Evolutionary conservation across 2,888 invertebrate genomes (phyloP).

Genomic region (Nematopogon swammerdamellus): DNA sequence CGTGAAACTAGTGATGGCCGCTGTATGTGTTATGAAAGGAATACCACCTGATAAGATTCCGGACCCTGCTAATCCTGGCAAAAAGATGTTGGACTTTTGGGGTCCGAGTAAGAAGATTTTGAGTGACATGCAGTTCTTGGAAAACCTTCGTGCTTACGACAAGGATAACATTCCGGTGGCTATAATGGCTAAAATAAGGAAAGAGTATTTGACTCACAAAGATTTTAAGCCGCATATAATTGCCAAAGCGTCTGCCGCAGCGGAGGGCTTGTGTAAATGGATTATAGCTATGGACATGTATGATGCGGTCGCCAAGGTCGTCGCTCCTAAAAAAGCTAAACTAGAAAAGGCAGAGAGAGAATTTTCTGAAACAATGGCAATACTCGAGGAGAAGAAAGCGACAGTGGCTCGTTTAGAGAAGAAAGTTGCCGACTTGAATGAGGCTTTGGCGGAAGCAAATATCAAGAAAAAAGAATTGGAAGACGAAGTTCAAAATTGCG

Average conservation of each 20-base stretch:
- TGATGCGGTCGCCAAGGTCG: constrained; percentile 77
- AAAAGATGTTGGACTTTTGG: constrained; percentile 78
- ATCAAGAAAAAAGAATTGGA: constrained; percentile 65
- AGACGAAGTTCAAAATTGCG: constrained; percentile 75
- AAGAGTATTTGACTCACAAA: constrained; percentile 70
- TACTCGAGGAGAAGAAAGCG: constrained; percentile 79
- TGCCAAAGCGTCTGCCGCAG: constrained; percentile 89
- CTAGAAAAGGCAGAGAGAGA: constrained; percentile 77
- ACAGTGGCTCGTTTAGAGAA: constrained; percentile 75
- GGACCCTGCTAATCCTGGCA: constrained; percentile 64
- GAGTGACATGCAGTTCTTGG: constrained; percentile 78
- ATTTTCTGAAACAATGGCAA: constrained; percentile 78
- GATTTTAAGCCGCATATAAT: constrained; percentile 78
- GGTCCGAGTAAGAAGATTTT: constrained; percentile 79
- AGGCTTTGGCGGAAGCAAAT: constrained; percentile 63
- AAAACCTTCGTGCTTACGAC: constrained; percentile 72
- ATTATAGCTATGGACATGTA: constrained; percentile 88
- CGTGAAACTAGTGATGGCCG: constrained; percentile 82
- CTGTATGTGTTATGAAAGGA: constrained; percentile 86
- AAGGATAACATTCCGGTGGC: constrained; percentile 77
- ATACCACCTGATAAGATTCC: constrained; percentile 73
- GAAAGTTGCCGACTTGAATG: constrained; percentile 68
- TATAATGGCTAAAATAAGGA: constrained; percentile 71
- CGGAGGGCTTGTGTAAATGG: constrained; percentile 91
- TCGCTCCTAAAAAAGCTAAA: constrained; percentile 83